phyloP scores from a whole-genome alignment of 92 coral and sea anemone species.

The Bergia puertoricense region DNA sequence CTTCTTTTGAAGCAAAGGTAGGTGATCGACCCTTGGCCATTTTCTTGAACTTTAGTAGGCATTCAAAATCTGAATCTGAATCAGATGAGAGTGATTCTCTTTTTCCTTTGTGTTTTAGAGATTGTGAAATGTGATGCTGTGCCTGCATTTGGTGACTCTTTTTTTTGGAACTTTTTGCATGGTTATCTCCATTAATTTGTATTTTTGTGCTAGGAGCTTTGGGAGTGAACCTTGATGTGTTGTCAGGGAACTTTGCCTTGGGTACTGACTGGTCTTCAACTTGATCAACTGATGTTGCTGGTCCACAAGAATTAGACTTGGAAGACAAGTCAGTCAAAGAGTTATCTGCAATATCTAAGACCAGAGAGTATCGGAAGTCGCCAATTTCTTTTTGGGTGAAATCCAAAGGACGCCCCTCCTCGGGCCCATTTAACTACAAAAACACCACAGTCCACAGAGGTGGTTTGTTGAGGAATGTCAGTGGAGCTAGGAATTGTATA shows the following conservation, averaged over 20 bases:
- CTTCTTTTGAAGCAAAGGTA: background rate
- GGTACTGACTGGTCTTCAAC: background rate
- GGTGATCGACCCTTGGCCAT: background rate
- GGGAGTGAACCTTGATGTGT: background rate
- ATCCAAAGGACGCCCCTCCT: no score
- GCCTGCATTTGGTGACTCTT: background rate
- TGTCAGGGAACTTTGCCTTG: background rate
- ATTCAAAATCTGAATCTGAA: constrained; percentile 21
- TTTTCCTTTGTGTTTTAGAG: no score
- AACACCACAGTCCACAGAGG: no score
- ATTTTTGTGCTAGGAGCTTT: background rate
- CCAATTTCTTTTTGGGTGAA: no score
- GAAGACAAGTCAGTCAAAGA: no score
- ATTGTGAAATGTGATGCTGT: background rate
- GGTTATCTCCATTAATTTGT: background rate
- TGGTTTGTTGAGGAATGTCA: no score
- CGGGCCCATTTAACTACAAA: no score
- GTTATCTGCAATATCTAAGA: no score
- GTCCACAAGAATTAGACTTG: background rate
- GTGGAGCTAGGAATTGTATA: no score
- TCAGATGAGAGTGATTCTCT: background rate
- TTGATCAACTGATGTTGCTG: background rate
- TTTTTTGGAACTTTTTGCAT: background rate
- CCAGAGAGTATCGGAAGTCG: no score
- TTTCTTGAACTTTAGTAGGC: constrained; percentile 11